Base-by-base conservation (phyloP, 2,113 vertebrate genomes). In the human (Homo sapiens) region DNA sequence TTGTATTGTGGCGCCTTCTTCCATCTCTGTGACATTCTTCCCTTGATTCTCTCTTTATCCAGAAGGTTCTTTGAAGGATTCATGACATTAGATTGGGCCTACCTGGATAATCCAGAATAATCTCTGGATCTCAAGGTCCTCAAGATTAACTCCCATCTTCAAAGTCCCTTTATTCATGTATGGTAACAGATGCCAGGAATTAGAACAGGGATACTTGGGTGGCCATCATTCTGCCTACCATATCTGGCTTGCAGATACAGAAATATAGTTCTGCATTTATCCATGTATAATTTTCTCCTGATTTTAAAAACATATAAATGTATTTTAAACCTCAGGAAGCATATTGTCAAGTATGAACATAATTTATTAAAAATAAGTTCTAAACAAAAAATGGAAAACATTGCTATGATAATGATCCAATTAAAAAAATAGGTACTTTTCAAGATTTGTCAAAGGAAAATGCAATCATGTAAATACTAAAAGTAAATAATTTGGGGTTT, bases 371-470 rank as follows among this genome's bases (percentile, higher is more conserved):
- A 80, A 88, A 81, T 85, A 64, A 90, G 7, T 93, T 80, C 30
- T 50, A 81, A 96, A 68, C 2, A 17, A 72, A 96, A 92, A 55
- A 17, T 23, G 55, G 4, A 78, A 94, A 70, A 45, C 2, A 59
- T 30, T 61, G 8, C 59, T 88, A 95, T 35, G 23, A 59, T 30
- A 87, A 97, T 68, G 40, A 68, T 3, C 4, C 6, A 73, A 5
- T 68, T 90, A 32, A 82, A 96, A 97, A 92, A 48, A 48, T 45
- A 82, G 18, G 9, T 50, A 27, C 27, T 48, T 70, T 95, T 86
- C 52, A 23, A 20, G 78, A 84, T 76, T 64, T 93, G 23, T 93
- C 87, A 89, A 66, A 72, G 32, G 75, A 94, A 94, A 79, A n/a
- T 25, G 6, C 4, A 52, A 5, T 64, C 61, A 72, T 4, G 27